These are phyloP conservation scores for Cyclina sinensis DNA, from an alignment of 1,140 invertebrate genomes.

Conservation along the genomic window DNA sequence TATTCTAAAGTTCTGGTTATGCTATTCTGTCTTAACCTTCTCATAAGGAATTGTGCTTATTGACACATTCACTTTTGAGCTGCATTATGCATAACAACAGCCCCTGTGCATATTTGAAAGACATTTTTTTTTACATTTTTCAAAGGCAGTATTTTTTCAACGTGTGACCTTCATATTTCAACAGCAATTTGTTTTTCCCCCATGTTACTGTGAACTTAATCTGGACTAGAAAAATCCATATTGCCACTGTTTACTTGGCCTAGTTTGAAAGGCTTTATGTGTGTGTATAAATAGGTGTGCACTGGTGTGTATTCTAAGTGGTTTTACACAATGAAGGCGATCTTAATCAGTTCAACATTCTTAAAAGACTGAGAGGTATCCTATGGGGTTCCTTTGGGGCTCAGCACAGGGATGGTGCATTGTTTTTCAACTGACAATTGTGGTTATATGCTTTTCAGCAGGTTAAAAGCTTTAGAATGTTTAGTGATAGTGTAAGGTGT, in stretches of 20 bases:
- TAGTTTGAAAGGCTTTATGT: not conserved
- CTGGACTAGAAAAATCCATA: slow-evolving; percentile 39
- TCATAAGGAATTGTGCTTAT: too few species aligned
- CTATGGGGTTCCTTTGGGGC: not conserved
- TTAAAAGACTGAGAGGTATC: slow-evolving; percentile 17
- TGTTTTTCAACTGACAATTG: too few species aligned
- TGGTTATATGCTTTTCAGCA: too few species aligned
- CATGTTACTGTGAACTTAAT: not conserved
- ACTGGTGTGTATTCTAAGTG: slow-evolving; percentile 35
- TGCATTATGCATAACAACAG: not conserved
- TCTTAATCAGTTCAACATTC: slow-evolving; percentile 40
- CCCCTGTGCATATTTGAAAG: too few species aligned
- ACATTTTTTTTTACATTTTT: not conserved
- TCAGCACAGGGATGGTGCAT: not conserved
- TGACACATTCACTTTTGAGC: too few species aligned
- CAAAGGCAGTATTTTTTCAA: not conserved
- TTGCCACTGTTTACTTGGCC: slow-evolving; percentile 39
- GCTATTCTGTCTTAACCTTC: too few species aligned
- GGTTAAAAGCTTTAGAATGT: too few species aligned
- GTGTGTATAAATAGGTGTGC: slow-evolving; percentile 54
- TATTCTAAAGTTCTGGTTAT: too few species aligned
- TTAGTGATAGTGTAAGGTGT: too few species aligned
- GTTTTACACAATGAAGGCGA: slow-evolving; percentile 41
- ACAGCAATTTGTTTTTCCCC: not conserved
- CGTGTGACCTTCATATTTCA: not conserved